Evolutionary conservation across 2,888 invertebrate species (phyloP).

Genomic region (Chironomus riparius): DNA sequence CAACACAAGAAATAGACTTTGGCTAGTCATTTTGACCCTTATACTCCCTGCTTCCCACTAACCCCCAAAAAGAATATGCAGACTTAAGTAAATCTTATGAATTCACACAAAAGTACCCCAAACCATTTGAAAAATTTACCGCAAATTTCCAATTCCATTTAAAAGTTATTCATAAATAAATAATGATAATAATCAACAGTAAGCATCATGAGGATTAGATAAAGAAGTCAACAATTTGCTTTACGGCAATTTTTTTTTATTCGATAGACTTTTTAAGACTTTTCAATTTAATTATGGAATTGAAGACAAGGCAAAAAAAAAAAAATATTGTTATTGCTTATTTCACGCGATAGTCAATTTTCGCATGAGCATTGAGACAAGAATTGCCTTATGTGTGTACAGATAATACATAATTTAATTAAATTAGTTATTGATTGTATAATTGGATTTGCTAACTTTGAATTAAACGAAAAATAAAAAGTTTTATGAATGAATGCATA

Average conservation of each 20-base stretch:
- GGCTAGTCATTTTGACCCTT: no score
- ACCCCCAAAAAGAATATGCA: no score
- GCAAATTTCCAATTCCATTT: no score
- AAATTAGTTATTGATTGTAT: constrained; percentile 1
- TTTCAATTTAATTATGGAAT: neutral
- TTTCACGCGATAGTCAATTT: neutral
- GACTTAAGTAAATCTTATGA: no score
- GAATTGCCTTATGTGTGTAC: neutral
- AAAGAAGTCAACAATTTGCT: neutral
- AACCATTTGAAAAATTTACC: no score
- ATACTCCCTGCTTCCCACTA: no score
- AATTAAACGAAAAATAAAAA: neutral
- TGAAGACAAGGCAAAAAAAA: neutral
- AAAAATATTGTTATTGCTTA: constrained; percentile 1
- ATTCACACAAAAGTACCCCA: no score
- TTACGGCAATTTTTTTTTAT: neutral
- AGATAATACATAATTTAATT: neutral
- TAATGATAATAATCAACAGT: no score
- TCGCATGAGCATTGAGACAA: neutral
- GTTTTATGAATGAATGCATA: neutral
- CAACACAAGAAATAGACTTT: no score
- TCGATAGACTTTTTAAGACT: neutral
- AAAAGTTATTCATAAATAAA: no score
- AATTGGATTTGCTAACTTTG: neutral
- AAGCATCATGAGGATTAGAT: neutral